Evolutionary conservation across 2,888 invertebrate genomes (phyloP), one percentile per base, ranked within the genome.

Genomic region (Atethmia centrago): DNA sequence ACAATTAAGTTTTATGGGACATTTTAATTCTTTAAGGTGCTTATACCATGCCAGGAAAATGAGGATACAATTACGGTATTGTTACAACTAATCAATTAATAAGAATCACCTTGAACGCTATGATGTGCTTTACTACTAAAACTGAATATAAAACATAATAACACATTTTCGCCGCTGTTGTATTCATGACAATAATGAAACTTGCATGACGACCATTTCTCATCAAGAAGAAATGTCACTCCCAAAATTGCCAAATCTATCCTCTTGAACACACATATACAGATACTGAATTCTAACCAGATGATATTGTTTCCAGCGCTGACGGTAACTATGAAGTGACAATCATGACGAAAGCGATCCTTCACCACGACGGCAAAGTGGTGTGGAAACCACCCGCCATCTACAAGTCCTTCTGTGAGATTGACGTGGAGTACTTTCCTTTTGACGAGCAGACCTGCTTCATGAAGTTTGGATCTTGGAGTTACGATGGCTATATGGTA

Each of bases 371-470:
- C 86, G 99, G 99, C 40, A 98, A 98, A 94, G 99, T 99, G 83
- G 97, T 98, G 66, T 99, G 99, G 99, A 99, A 99, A 94, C 99
- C 99, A 55, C 99, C 99, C 28, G 99, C 99, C 92, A 99, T 99
- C 95, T 99, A 99, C 97, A 99, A 99, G 97, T 99, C 99, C 88
- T 99, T 99, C 95, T 99, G 99, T 92, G 99, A 99, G 96, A 99
- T 99, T 90, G 98, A 99, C 95, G 99, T 99, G 90, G 98, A 99
- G 95, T 99, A 98, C 94, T 99, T 99, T 94, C 99, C 99, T 67
- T 99, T 99, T 95, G 99, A 99, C 93, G 98, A 98, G 94, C 99
- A 99, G 95, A 98, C 99, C 58, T 99, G 99, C 94, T 98, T 98
- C 95, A 99, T 99, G 99, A 99, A 99, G 96, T 99, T 99, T 90